Percentiles rank a stretch among this genome's conserved stretches.
phyloP scores from a whole-genome alignment of 1,140 invertebrate genomes.

The Bombus pascuorum region DNA sequence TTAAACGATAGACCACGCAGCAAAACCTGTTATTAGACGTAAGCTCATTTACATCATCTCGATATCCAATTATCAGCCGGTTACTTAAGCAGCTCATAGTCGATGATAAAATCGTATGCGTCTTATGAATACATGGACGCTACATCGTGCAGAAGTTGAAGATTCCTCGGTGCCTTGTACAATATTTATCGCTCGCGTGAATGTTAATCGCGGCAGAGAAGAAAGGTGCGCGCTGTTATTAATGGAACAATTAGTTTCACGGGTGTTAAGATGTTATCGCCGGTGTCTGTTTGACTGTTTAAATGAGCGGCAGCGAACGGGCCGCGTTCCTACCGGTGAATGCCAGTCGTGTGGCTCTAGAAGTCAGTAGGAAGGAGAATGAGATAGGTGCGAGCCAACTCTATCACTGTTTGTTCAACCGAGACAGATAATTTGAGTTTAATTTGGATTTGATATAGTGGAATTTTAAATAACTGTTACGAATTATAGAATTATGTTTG shows the following conservation, averaged over 20 bases:
- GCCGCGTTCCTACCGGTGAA: constrained; percentile 18
- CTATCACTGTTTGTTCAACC: not conserved
- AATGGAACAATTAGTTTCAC: constrained; percentile 48
- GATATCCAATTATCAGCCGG: constrained; percentile 51
- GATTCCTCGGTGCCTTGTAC: no score
- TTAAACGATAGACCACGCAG: constrained; percentile 21
- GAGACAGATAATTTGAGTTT: not conserved
- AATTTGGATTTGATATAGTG: no score
- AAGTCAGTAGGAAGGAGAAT: not conserved
- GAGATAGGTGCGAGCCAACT: not conserved
- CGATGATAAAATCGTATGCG: constrained; percentile 22
- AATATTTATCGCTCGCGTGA: constrained; percentile 26
- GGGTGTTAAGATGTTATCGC: constrained; percentile 48
- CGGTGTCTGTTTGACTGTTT: constrained; percentile 42
- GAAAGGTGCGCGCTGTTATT: constrained; percentile 11
- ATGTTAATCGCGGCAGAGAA: not conserved
- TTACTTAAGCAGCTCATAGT: constrained; percentile 12
- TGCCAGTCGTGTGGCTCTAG: constrained; percentile 28
- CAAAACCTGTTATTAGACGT: constrained; percentile 43
- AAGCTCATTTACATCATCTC: constrained; percentile 48
- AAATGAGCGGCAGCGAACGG: constrained; percentile 7
- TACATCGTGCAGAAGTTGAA: no score
- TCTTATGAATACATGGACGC: not conserved
- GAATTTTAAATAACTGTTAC: no score
- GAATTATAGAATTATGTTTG: no score